Percentiles rank a stretch among this genome's conserved stretches.
Evolutionary conservation across 2,113 vertebrate species (phyloP).

Genomic region (human): GRCh38 chr9:26418501-26419000

Average conservation of each 20-base stretch:
- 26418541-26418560: not conserved
- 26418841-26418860: not conserved
- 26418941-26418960: conserved; percentile 20
- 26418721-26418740: not conserved
- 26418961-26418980: not conserved
- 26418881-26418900: not conserved
- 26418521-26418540: not conserved
- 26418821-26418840: not conserved
- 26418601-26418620: not conserved
- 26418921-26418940: not conserved
- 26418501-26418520: not conserved
- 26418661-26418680: not conserved
- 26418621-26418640: not conserved
- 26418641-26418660: not conserved
- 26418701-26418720: not conserved
- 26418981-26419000: not conserved
- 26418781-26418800: not conserved
- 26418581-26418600: not conserved
- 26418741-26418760: not conserved
- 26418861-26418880: conserved; percentile 4
- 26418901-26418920: not conserved
- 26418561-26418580: not conserved
- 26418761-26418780: not conserved
- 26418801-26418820: conserved; percentile 9
- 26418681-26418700: not conserved